Base-by-base conservation (phyloP, 1,140 invertebrate species). In the Drosophila azteca region DNA sequence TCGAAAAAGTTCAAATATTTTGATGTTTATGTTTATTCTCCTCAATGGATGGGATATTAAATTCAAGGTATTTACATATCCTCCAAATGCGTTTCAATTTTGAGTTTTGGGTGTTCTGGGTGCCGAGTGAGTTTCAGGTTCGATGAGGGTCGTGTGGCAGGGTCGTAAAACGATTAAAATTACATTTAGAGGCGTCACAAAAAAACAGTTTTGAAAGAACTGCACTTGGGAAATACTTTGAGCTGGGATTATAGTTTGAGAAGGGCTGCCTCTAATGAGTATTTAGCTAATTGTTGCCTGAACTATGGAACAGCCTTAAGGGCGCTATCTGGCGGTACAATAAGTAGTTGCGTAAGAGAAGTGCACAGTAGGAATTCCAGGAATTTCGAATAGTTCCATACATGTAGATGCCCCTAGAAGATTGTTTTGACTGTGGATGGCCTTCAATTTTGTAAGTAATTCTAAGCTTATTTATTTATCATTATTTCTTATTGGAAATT, bases 11-110 rank as follows among this genome's bases (percentile, higher is more conserved):
- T 63, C 15, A 62, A 49, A 67, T 67, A 59, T 67, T 55, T 63
- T 13, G 13, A 13, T 39, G 35, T 11, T 39, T 15, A 58, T 52
- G 48, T 69, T 50, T 45, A 52, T 76, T 57, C 67, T 68, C 48
- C 1, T 20, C 17, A 1, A 61, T 46, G 48, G 31, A 15, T 9
- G 64, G 17, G 20, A 20, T 53, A 68, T 69, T 69, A 43, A 68
- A 68, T 67, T 43, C 17, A 6, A 48, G 43, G 62, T 35, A 67
- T 41, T 57, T 55, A n/a, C n/a, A n/a, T n/a, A 39, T 41, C 20
- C 49, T 26, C 39, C 20, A 65, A 54, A 63, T 72, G 54, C 59
- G 59, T 73, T 70, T 66, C 39, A 65, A 46, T 31, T 77, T 55
- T 75, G 8, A 26, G 44, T 9, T 22, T 44, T 22, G 22, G 70